Conservation (phyloP, 2,888 invertebrate species). For the Seira ritae region DNA sequence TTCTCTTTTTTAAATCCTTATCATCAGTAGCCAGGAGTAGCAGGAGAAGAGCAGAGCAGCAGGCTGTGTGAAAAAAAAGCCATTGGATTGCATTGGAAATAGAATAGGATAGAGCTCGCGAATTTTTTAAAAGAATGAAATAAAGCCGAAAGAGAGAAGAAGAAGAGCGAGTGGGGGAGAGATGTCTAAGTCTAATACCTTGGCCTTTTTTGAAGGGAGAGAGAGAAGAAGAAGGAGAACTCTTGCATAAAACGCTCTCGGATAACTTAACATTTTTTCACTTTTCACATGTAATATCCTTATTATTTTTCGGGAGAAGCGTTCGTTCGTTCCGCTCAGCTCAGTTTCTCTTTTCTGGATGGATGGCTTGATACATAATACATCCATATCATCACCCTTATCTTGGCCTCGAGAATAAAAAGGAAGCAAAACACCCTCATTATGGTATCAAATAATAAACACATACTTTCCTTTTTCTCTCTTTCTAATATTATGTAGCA, state of each 20-base stretch:
- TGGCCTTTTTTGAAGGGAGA: slow-evolving; percentile 48
- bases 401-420: slow-evolving; percentile 36
- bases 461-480: slow-evolving; percentile 51
- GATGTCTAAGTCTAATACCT: slow-evolving; percentile 50
- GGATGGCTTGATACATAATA: slow-evolving; percentile 7
- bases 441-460: slow-evolving; percentile 55
- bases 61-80: too few relatives aligned
- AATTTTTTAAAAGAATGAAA: too few relatives aligned
- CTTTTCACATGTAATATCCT: slow-evolving; percentile 6
- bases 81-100: too few relatives aligned
- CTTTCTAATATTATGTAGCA: slow-evolving; percentile 18
- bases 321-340: neutral
- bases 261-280: neutral
- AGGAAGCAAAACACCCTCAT: slow-evolving; percentile 56
- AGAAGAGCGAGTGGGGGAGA: neutral
- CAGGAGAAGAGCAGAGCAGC: too few relatives aligned
- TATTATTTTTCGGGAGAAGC: neutral
- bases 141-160: too few relatives aligned
- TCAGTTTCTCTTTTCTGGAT: slow-evolving; percentile 9
- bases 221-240: neutral
- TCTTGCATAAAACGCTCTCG: neutral
- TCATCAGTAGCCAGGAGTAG: slow-evolving; percentile 24
- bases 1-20: slow-evolving; percentile 46
- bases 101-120: too few relatives aligned
- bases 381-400: slow-evolving; percentile 35